Base-by-base conservation (phyloP, 2,113 vertebrate species). In the Stigmatopora nigra region DNA sequence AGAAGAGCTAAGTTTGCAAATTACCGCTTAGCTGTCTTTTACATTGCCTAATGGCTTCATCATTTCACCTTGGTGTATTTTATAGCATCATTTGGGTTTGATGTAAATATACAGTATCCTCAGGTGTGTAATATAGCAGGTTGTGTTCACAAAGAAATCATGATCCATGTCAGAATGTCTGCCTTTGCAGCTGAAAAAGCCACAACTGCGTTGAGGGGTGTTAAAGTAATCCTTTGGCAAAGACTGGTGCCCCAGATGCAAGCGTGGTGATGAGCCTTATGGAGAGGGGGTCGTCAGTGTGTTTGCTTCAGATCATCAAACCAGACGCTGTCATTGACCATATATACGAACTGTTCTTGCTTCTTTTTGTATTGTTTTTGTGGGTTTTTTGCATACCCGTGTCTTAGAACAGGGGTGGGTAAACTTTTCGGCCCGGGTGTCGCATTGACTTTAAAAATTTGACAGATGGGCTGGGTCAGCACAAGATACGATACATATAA, bases 231-330 rank as follows among this genome's bases (percentile, higher is more conserved):
- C 69, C 78, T 82, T 82, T 87, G 79, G 86, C 83, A 83, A 79
- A 81, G 82, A 76, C 71, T 46, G 57, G 61, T 70, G 76, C 69
- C 80, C 79, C 81, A 84, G 82, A 82, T 73, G 63, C 70, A 74
- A 69, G 69, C 57, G 68, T 74, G 81, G 73, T 73, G 75, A 84
- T 79, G 77, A 86, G 78, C 77, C 57, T 78, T 64, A 41, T 53
- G 70, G 52, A 78, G 61, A 51, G 65, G 52, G 41, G 20, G 68
- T 0, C 5, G 59, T 19, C 53, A 56, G 12, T 8, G 69, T 57
- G 67, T 84, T 80, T 85, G 78, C 85, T 86, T 81, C 79, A 49
- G 81, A 78, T 81, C 81, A 84, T 72, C 78, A 86, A 77, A 80
- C 77, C 38, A 61, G 41, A 61, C 4, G 77, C 81, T 66, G 74